Evolutionary conservation across 2,797 vertebrate species (phyloP), one percentile per base, ranked within the genome.

Genomic region (Spea hammondii): DNA sequence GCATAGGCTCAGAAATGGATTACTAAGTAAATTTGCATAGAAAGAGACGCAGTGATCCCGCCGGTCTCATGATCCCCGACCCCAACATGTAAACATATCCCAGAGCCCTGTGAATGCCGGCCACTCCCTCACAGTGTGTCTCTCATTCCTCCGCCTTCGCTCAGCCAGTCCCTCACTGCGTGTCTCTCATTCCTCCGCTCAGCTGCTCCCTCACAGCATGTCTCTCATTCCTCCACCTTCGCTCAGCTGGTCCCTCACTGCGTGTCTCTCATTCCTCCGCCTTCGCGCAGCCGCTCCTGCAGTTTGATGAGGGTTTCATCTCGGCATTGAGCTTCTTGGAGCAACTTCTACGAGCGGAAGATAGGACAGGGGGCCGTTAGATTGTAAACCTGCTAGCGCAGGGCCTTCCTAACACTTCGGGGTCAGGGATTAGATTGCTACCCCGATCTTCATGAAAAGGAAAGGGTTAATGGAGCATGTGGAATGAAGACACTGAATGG

Each of bases 281-380:
- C 70, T n/a, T 48, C 60, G 53, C 8, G 55, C 59, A 70, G 48
- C 3, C 8, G 51, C 47, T 80, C 72, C 49, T 85, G 81, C 10
- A 83, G 53, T 1, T 8, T 57, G 32, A 59, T 74, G 14, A 85
- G 73, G 5, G 69, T 12, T 8, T 73, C 73, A 50, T 85, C 85
- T 64, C 79, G 77, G 64, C 66, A 78, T 45, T 69, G 70, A 8
- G 78, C 75, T 44, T 83, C 84, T 5, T 76, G 70, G 64, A 85
- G 12, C 53, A 82, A 45, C 4, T 76, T 76, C 85, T 86, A 62
- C n/a, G 6, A 7, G 59, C 1, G 14, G 8, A 12, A 17, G 5
- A 62, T 44, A 62, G 4, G 59, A 62, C n/a, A 62, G 9, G 3
- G 3, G 12, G 5, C 55, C 5, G 55, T 57, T 14, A 62, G n/a